Evolutionary conservation across 2,797 vertebrate species (phyloP).

Genomic region (Epinephelus awoara): DNA sequence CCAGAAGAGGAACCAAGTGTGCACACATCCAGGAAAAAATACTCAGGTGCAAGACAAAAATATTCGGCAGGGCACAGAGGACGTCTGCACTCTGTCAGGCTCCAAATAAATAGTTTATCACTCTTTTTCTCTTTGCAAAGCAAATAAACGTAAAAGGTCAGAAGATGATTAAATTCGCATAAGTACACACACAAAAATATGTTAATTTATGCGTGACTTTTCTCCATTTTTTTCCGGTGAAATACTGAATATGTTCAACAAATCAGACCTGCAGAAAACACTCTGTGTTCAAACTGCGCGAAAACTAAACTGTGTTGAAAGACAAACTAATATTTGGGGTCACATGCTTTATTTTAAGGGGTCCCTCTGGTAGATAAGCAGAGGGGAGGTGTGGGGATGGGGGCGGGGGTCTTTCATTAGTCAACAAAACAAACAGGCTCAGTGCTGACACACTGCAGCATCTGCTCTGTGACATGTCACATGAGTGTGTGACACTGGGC

Average conservation of each 20-base stretch:
- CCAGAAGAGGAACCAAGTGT: too few relatives aligned
- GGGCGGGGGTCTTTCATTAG: background rate
- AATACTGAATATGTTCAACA: too few relatives aligned
- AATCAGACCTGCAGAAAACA: background rate
- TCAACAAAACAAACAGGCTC: conserved; percentile 22
- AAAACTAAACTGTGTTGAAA: background rate
- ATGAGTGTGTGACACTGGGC: background rate
- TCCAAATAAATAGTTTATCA: too few relatives aligned
- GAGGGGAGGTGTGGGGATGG: too few relatives aligned
- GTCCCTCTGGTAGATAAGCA: background rate
- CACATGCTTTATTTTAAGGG: background rate
- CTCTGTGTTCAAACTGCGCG: background rate
- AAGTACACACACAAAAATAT: background rate
- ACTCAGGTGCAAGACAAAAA: too few relatives aligned
- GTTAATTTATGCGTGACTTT: background rate
- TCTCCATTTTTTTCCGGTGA: background rate
- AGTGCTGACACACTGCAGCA: conserved; percentile 11
- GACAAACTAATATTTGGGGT: background rate
- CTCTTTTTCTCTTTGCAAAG: too few relatives aligned
- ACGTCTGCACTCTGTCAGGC: too few relatives aligned
- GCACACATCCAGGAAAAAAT: too few relatives aligned
- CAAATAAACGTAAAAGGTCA: background rate
- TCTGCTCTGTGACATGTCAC: background rate
- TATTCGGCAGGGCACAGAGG: too few relatives aligned
- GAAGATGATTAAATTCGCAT: background rate